phyloP scores from a whole-genome alignment of 1,140 invertebrate species.

The Globodera ellingtonae region DNA sequence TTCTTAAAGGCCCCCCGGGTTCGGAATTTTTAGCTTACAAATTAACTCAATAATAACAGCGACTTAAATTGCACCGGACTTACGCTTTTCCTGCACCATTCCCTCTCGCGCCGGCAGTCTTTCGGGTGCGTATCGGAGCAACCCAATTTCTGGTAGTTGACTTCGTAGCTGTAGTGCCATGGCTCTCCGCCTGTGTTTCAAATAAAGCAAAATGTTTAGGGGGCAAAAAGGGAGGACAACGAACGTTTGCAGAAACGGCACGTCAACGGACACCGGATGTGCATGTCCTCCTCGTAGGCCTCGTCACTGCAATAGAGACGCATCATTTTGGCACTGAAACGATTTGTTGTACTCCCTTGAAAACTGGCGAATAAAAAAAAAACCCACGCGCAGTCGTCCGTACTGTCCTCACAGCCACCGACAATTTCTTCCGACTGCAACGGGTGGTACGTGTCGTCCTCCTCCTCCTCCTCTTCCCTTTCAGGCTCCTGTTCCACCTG shows the following conservation, averaged over 20 bases:
- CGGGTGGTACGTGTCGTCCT: not conserved
- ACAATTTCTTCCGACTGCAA: not conserved
- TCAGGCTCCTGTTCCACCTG: conserved; percentile 5
- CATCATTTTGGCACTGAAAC: not conserved
- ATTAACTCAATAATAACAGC: no score
- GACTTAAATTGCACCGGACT: no score
- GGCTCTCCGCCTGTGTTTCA: not conserved
- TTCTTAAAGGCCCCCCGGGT: no score
- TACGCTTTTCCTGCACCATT: not conserved
- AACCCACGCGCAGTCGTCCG: not conserved
- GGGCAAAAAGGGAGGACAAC: not conserved
- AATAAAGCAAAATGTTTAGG: not conserved
- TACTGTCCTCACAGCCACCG: conserved; percentile 1
- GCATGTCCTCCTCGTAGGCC: conserved; percentile 17
- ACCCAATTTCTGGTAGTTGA: not conserved
- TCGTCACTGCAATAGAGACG: conserved; percentile 3
- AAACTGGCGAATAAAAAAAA: not conserved
- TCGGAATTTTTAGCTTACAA: no score
- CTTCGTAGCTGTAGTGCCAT: conserved; percentile 10
- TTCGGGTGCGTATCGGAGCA: not conserved
- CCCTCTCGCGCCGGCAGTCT: not conserved
- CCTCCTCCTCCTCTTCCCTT: not conserved
- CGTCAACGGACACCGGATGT: not conserved
- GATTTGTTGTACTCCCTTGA: no score
- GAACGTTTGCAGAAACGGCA: conserved; percentile 10